Percentiles rank a stretch among this genome's conserved stretches.
phyloP scores from a whole-genome alignment of 2,113 vertebrate species.

The Cathartes aura region DNA sequence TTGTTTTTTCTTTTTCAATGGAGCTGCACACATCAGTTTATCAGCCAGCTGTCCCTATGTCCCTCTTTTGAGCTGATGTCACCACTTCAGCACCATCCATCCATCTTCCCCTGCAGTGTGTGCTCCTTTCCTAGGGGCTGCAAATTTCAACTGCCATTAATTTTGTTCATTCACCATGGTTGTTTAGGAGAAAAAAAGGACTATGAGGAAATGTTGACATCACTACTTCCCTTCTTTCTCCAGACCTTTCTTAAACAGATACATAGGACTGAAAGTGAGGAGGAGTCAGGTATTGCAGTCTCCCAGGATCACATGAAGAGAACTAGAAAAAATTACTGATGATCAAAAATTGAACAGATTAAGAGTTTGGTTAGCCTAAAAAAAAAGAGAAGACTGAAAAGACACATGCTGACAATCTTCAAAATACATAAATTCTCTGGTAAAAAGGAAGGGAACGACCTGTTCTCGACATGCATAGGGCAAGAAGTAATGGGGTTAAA shows the following conservation, averaged over 20 bases:
- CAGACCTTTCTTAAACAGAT: neutral
- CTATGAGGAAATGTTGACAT: neutral
- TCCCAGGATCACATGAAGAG: neutral
- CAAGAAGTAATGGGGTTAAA: neutral
- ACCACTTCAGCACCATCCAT: neutral
- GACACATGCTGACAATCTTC: neutral
- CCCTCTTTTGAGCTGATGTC: neutral
- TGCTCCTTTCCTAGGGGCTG: neutral
- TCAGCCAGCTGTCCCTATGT: neutral
- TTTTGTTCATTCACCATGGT: neutral
- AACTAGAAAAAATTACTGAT: neutral
- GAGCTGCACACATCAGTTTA: neutral
- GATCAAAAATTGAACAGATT: neutral
- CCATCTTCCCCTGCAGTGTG: neutral
- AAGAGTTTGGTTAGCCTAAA: neutral
- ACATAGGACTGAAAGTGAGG: neutral
- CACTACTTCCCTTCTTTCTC: neutral
- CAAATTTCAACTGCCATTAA: conserved; percentile 1
- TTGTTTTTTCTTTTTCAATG: neutral
- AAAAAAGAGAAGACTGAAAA: neutral
- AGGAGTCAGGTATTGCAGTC: neutral
- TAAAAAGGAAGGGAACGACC: neutral
- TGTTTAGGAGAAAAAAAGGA: neutral
- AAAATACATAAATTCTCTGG: neutral
- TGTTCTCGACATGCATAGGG: neutral